Base-by-base conservation (phyloP, 2,797 vertebrate genomes). In the Thripadectes ignobilis region DNA sequence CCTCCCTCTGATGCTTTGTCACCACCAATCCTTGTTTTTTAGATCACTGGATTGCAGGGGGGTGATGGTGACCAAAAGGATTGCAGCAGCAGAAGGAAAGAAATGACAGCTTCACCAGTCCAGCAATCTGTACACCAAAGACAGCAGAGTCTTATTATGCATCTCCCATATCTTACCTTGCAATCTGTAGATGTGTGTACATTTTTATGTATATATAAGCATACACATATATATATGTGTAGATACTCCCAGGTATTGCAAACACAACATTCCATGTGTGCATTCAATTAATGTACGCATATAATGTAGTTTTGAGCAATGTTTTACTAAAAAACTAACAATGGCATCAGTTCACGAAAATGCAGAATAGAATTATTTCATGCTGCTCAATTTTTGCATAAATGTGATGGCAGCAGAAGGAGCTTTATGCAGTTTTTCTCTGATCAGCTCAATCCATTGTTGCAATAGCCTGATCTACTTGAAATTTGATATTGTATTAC, bases 1-100 rank as follows among this genome's bases (percentile, higher is more conserved):
- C 86, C 94, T 96, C 57, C 54, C 57, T 82, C 73, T 95, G 95
- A 95, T 69, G 82, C 88, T 94, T 91, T 97, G 94, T 96, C 97
- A 96, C 86, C 3, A 2, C 82, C 91, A 95, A 91, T 94, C 95
- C 93, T 75, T 72, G 46, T 91, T 75, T 97, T 94, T 97, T 84
- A 77, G 61, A 95, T 86, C 66, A 92, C 52, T 67, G 71, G 59
- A 57, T 83, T 79, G 77, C 38, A 82, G 46, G 29, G 21, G 49
- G 62, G 32, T 96, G 55, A 79, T 6, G 59, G 45, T 95, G 81
- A 74, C 92, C 84, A 85, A 90, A 94, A 41, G 18, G 59, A 34
- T 14, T 66, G 72, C 19, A 41, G 74, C 41, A 91, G 45, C 32
- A 81, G 32, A 49, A 77, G 32, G 24, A 46, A 76, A 82, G 38